Conservation (phyloP, 2,888 invertebrate genomes). For the Deilephila elpenor region DNA sequence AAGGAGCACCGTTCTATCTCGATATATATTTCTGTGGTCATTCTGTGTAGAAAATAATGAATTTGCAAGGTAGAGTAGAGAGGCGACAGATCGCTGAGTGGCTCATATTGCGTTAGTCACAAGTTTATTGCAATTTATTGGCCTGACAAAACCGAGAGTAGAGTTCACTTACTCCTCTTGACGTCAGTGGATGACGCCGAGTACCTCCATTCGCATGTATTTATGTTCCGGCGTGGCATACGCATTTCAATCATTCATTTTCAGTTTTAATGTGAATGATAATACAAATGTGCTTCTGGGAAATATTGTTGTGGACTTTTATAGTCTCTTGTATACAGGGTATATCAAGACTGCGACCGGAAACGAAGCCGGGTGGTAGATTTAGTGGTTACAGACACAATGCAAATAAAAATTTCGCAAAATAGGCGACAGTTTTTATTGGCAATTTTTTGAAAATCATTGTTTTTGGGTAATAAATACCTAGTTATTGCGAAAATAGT, state of each 20-base stretch:
- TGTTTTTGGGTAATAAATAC: no score
- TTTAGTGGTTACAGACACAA: no score
- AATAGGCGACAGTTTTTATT: no score
- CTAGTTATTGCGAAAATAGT: no score
- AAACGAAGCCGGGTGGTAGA: no score
- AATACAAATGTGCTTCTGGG: not conserved
- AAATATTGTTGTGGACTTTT: not conserved
- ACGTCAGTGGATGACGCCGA: constrained; percentile 18
- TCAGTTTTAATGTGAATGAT: not conserved
- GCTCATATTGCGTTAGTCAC: not conserved
- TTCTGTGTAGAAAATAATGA: no score
- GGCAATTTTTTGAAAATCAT: no score
- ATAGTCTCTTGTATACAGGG: not conserved
- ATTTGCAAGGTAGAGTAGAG: not conserved
- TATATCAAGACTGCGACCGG: no score
- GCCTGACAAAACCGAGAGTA: not conserved
- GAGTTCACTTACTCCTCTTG: constrained; percentile 21
- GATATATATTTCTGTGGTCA: no score
- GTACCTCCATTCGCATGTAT: constrained; percentile 1
- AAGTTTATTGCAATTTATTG: constrained; percentile 18
- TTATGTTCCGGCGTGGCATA: not conserved
- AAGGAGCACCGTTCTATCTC: no score
- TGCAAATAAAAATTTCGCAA: no score
- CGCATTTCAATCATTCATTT: not conserved
- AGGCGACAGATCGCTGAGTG: not conserved